Base-by-base conservation (phyloP, 2,113 vertebrate genomes). In the Greenwoodochromis staneri region DNA sequence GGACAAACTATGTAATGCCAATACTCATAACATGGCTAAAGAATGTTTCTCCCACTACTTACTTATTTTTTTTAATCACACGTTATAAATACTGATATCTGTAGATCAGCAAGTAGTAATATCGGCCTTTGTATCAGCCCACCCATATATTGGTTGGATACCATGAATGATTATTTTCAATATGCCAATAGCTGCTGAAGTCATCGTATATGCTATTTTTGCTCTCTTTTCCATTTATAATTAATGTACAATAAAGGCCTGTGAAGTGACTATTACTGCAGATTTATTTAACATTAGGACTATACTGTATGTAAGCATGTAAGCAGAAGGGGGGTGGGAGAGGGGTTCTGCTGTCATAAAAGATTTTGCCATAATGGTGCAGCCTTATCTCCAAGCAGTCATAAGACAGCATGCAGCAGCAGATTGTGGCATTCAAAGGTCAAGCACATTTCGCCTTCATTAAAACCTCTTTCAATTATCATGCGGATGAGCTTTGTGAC, bases 341-440 rank as follows among this genome's bases (percentile, higher is more conserved):
- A 38, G 63, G 63, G 34, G 4, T 66, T 66, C 19, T 0, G 63
- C 63, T 69, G 34, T 69, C 63, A 69, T 86, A 71, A 82, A 91
- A 45, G 27, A 57, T 47, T 84, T 55, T 53, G 38, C 57, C 10
- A 4, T 88, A 78, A 83, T 87, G 81, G 73, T 63, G 49, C 2
- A 81, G 86, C 24, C 49, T 83, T 76, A 85, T 94, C 89, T 87
- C 29, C 49, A 11, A 71, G 76, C 76, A 84, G 87, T 29, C n/a
- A 24, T 11, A 63, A 84, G 87, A 81, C 87, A 93, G 88, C 85
- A 88, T 82, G 86, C 90, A 4, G 84, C 86, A 54, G 83, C 91
- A 91, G 89, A 89, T 83, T 85, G 85, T 93, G 94, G 89, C 91
- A 94, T 93, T 95, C 92, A 95, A 96, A 94, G 92, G 94, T 95